A percentile compares a stretch with the other conserved stretches of the same genome.
These are phyloP conservation scores for Anabas testudineus DNA, from an alignment of 2,797 vertebrate genomes.

Conservation along the genomic window DNA sequence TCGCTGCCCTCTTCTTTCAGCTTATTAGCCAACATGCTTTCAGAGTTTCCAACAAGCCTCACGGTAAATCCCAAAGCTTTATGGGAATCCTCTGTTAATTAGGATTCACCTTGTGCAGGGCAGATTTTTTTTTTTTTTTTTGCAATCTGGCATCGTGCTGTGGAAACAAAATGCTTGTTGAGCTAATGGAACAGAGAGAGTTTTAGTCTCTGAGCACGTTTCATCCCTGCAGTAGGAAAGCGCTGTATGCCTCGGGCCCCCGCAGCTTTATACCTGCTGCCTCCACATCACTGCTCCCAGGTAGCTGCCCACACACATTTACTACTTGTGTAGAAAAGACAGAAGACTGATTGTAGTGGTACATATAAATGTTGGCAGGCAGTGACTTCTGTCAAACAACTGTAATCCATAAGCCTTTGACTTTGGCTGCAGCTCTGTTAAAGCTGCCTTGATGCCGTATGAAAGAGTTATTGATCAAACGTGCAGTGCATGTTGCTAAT, in stretches of 20 bases:
- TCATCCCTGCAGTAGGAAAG: slow-evolving; percentile 49
- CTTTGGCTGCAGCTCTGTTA: slow-evolving; percentile 10
- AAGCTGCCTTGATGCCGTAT: slow-evolving; percentile 11
- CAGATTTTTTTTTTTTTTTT: slow-evolving; percentile 39
- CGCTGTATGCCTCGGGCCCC: slow-evolving; percentile 20
- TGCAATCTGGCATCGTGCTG: slow-evolving; percentile 24
- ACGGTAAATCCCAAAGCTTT: slow-evolving; percentile 66
- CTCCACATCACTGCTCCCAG: slow-evolving; percentile 44
- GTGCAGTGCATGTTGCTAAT: slow-evolving; percentile 21
- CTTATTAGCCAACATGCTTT: slow-evolving; percentile 32
- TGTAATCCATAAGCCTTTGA: slow-evolving; percentile 3
- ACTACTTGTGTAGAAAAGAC: slow-evolving; percentile 38
- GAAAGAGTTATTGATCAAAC: slow-evolving; percentile 43
- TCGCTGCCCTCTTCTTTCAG: slow-evolving; percentile 3
- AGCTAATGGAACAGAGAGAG: slow-evolving; percentile 53
- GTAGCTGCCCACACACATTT: slow-evolving; percentile 53
- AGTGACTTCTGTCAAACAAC: slow-evolving; percentile 21
- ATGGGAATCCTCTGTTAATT: slow-evolving; percentile 72
- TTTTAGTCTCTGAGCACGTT: slow-evolving; percentile 55
- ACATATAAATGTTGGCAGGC: slow-evolving; percentile 23
- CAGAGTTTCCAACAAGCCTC: slow-evolving; percentile 58
- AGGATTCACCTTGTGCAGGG: slow-evolving; percentile 60
- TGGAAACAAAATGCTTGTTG: slow-evolving; percentile 56
- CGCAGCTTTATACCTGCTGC: slow-evolving; percentile 47
- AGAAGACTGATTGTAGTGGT: slow-evolving; percentile 23